Evolutionary conservation across 2,113 vertebrate species (phyloP).

Genomic region (Stegastes partitus): DNA sequence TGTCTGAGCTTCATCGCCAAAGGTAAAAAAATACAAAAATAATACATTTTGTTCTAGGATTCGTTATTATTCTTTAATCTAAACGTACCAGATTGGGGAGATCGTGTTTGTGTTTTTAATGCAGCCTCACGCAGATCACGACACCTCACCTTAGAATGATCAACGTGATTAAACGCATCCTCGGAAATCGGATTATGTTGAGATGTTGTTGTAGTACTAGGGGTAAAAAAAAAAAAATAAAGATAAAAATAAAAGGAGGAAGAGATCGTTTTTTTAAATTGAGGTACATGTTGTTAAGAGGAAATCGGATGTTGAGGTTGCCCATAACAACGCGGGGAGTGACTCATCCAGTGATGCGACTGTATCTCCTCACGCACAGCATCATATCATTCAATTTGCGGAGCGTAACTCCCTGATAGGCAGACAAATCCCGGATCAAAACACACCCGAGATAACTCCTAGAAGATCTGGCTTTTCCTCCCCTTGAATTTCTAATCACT

Average conservation of each 20-base stretch:
- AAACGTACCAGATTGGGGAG: not conserved
- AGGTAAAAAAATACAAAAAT: too few relatives aligned
- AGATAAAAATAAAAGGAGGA: not conserved
- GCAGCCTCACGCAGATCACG: not conserved
- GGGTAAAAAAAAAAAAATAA: too few relatives aligned
- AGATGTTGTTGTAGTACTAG: not conserved
- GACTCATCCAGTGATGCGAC: slow-evolving; percentile 82
- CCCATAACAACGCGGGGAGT: slow-evolving; percentile 81
- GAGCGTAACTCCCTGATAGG: slow-evolving; percentile 36
- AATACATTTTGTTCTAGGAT: not conserved
- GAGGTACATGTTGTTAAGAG: slow-evolving; percentile 15
- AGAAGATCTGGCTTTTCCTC: not conserved
- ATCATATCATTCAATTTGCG: slow-evolving; percentile 56
- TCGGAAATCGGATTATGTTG: not conserved
- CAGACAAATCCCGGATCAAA: slow-evolving; percentile 41
- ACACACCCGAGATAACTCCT: slow-evolving; percentile 24
- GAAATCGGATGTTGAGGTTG: slow-evolving; percentile 75
- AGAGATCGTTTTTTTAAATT: not conserved
- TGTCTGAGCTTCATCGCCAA: slow-evolving; percentile 79
- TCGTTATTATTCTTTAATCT: not conserved
- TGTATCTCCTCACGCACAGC: slow-evolving; percentile 62
- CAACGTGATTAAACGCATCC: not conserved
- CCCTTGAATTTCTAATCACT: not conserved
- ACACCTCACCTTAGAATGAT: not conserved
- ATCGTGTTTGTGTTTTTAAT: not conserved